These are phyloP conservation scores for Crocidura indochinensis DNA, from an alignment of 2,797 vertebrate species.

Conservation along the genomic window DNA sequence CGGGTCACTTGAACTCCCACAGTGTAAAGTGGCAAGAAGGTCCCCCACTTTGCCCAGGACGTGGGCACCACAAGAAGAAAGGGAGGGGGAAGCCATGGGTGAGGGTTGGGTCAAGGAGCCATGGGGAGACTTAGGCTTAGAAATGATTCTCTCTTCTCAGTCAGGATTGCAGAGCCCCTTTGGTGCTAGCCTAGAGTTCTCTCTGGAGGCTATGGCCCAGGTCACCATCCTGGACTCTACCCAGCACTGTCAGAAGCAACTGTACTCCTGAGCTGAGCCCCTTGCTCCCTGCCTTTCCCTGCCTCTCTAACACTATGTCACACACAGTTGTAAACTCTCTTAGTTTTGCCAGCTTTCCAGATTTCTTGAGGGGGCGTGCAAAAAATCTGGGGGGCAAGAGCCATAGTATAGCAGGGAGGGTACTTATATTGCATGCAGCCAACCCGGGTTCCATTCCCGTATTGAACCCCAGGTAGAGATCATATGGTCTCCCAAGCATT, in stretches of 20 bases:
- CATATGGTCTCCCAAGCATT: too few relatives aligned
- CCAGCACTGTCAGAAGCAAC: background rate
- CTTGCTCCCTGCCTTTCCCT: background rate
- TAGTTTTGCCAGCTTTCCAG: background rate
- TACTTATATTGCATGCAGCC: too few relatives aligned
- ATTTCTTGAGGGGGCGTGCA: too few relatives aligned
- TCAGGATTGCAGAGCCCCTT: background rate
- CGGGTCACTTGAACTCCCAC: conserved; percentile 32
- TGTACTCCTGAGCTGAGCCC: background rate
- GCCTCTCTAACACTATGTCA: background rate
- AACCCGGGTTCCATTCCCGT: too few relatives aligned
- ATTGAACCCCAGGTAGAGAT: too few relatives aligned
- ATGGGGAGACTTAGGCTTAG: background rate
- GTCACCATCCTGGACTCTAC: background rate
- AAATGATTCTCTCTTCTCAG: background rate
- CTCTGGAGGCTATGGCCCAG: background rate
- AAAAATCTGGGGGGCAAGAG: too few relatives aligned
- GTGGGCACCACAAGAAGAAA: background rate
- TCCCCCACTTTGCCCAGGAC: too few relatives aligned
- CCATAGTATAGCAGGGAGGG: too few relatives aligned
- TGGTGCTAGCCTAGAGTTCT: background rate
- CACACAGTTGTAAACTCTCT: fast-evolving
- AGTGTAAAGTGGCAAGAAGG: background rate
- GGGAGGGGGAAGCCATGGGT: fast-evolving
- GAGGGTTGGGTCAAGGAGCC: background rate